Evolutionary conservation across 2,888 invertebrate species (phyloP), one percentile per base, ranked within the genome.

Genomic region (Aphelenchoides bicaudatus): DNA sequence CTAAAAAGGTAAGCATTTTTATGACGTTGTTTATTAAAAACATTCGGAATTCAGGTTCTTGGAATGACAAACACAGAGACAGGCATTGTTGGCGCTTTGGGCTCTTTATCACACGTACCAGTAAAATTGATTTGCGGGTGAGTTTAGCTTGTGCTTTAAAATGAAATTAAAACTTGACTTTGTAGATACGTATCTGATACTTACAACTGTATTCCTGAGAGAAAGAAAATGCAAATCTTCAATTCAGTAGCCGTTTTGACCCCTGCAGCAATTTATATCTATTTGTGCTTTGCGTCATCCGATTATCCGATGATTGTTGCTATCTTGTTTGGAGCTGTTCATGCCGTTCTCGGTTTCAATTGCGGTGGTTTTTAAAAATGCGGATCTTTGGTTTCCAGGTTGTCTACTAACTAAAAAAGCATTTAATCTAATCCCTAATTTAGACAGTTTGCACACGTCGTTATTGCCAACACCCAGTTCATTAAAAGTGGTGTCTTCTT

Each of bases 391-490:
- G 67, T 67, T n/a, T 63, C 74, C 61, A n/a, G n/a, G n/a, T n/a
- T n/a, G n/a, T n/a, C n/a, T 2, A 16, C 13, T n/a, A 46, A 46
- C 16, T 21, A 46, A 46, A n/a, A 46, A 3, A 46, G 1, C 19
- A 46, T 16, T n/a, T 1, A n/a, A n/a, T n/a, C n/a, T n/a, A n/a
- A n/a, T 46, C n/a, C 16, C n/a, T 25, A 10, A 63, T 73, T 57
- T 63, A 72, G 75, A 46, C 75, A 75, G 58, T 73, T 74, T 58
- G 70, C 71, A 6, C 71, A 73, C 51, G 74, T 75, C 47, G 74
- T 74, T 10, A 68, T 75, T 23, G 72, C 74, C 3, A 70, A 68
- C 59, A 75, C 74, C 23, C 75, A 75, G 53, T 75, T 75, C 67
- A 75, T 75, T 66, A 75, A 75, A 53, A 74, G 75, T 50, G 31